Base-by-base conservation (phyloP, 2,113 vertebrate genomes). In the Bolborhynchus lineola region DNA sequence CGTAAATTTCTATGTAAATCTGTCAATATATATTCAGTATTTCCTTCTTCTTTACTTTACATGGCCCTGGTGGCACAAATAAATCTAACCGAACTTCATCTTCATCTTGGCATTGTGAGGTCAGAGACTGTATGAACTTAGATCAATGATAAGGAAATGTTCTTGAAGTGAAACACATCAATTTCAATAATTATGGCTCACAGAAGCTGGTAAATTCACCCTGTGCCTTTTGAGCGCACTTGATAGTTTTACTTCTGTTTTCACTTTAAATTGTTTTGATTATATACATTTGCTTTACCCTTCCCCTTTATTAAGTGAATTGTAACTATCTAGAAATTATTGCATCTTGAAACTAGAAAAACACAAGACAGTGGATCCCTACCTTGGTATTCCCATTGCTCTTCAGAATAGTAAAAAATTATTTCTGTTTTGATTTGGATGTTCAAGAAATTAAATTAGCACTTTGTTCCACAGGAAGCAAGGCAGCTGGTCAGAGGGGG, bases 301-400 rank as follows among this genome's bases (percentile, higher is more conserved):
- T 11, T 11, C 3, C 31, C 44, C 69, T 90, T 94, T 96, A 95
- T 96, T 96, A 98, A 96, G 84, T 94, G 87, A 91, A 70, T 70
- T 92, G 52, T 70, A 94, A 78, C 71, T 93, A 75, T 95, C 82
- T 95, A 95, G 94, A 97, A 97, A 88, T 78, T 50, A 95, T 21
- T 95, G 64, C 63, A 85, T 97, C 92, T 96, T 94, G 89, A 97
- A 97, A 95, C 79, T 88, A 94, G 86, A 82, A 67, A 93, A 97
- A 82, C 41, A 91, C 47, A 83, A 95, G 89, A 88, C 71, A 95
- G 70, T 52, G 55, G 35, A 95, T 94, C 86, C 50, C 24, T 71
- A 46, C 8, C n/a, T 91, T 8, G 6, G 39, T 68, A 96, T 85
- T 81, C 82, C 52, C 82, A 93, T 37, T 95, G 76, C 86, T 96